These are phyloP conservation scores for Halcyon smyrnensis DNA, from an alignment of 2,797 vertebrate genomes.

Conservation along the genomic window DNA sequence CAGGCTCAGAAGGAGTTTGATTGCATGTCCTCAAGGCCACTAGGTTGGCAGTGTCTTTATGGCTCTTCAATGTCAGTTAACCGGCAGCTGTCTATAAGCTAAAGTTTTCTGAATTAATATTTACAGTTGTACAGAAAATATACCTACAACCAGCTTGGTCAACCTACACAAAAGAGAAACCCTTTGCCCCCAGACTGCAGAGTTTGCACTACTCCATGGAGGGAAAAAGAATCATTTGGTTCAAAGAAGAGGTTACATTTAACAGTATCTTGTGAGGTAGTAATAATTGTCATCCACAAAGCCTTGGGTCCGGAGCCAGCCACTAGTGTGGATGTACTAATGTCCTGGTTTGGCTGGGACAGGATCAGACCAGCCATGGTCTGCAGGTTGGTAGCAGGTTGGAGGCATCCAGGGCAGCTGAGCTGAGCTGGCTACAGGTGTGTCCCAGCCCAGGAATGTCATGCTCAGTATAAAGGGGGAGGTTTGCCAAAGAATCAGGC, in stretches of 20 bases:
- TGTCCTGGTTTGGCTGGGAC: not conserved
- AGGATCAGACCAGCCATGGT: not conserved
- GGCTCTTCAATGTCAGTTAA: not conserved
- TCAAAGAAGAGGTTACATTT: not conserved
- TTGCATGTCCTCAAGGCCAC: not conserved
- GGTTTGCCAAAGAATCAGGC: not conserved
- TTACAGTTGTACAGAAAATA: not conserved
- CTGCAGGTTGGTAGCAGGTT: not conserved
- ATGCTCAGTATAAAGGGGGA: not conserved
- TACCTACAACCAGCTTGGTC: not conserved
- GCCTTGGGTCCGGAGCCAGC: not conserved
- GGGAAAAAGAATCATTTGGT: not conserved
- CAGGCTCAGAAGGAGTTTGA: not conserved
- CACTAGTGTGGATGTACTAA: not conserved
- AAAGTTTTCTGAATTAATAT: not conserved
- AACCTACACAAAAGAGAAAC: not conserved
- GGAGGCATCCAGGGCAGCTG: not conserved
- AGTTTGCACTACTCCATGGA: not conserved
- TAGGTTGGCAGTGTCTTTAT: not conserved
- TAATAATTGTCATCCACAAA: not conserved
- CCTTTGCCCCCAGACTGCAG: not conserved
- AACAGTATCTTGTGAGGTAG: not conserved
- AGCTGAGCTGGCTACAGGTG: not conserved
- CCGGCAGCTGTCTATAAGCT: not conserved
- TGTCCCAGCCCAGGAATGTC: not conserved